Conservation (phyloP, 2,113 vertebrate genomes). For the Typhlomys cinereus region DNA sequence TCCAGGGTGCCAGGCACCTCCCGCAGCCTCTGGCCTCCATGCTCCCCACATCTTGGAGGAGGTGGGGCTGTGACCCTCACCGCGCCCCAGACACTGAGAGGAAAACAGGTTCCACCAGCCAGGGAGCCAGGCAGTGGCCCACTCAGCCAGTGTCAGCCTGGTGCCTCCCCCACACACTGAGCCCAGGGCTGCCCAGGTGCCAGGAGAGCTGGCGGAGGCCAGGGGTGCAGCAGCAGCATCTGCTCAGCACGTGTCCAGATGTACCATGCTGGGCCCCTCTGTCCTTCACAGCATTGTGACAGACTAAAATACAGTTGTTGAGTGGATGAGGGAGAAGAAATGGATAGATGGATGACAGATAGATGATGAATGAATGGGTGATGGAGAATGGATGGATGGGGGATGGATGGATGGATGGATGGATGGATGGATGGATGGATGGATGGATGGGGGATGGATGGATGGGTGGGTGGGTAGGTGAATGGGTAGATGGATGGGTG, state of each 20-base stretch:
- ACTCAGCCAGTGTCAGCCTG: background rate
- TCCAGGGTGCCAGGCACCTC: background rate
- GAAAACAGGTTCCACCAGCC: background rate
- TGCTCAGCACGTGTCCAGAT: background rate
- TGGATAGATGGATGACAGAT: background rate
- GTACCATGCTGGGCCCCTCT: background rate
- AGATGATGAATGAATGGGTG: background rate
- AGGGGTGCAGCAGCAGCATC: background rate
- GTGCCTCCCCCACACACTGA: background rate
- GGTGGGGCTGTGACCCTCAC: background rate
- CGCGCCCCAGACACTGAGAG: background rate
- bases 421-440: background rate
- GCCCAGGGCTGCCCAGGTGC: background rate
- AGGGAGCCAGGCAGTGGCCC: background rate
- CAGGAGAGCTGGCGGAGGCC: background rate
- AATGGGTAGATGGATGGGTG: background rate
- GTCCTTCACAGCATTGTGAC: background rate
- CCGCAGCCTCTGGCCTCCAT: background rate
- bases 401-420: background rate
- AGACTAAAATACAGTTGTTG: background rate
- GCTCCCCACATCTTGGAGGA: background rate
- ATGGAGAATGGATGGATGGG: background rate
- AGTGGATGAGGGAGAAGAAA: background rate
- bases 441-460: background rate
- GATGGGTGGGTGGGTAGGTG: background rate